Conservation (phyloP, 2,797 vertebrate genomes). For the Hoplostethus atlanticus region DNA sequence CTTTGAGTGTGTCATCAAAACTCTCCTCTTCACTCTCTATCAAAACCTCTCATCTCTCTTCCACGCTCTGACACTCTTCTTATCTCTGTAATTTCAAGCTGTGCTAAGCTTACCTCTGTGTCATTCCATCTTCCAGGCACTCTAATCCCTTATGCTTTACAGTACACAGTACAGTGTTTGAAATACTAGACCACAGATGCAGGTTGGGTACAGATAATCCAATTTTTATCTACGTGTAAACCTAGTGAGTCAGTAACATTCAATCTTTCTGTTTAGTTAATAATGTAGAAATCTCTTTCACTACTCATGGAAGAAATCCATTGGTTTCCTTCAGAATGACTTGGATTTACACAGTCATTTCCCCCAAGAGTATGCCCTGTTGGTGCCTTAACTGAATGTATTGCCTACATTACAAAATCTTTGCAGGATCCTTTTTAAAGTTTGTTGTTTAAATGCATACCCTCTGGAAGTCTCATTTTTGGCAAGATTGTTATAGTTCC, state of each 20-base stretch:
- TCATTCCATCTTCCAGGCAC: slow-evolving; percentile 14
- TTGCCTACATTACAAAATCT: too few species aligned
- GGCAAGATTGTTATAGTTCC: neutral
- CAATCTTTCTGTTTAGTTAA: neutral
- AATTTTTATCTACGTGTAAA: neutral
- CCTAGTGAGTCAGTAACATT: neutral
- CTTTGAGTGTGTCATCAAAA: slow-evolving; percentile 11
- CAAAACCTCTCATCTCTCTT: slow-evolving; percentile 6
- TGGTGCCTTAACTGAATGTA: too few species aligned
- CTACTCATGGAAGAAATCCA: too few species aligned
- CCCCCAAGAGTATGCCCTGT: too few species aligned
- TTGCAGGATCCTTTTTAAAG: too few species aligned
- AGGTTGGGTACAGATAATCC: slow-evolving; percentile 8
- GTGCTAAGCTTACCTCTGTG: neutral
- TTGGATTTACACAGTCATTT: too few species aligned
- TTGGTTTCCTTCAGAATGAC: too few species aligned
- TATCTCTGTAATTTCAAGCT: slow-evolving; percentile 13
- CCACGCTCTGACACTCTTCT: neutral
- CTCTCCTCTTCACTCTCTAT: slow-evolving; percentile 9
- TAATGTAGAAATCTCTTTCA: too few species aligned
- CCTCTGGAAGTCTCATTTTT: too few species aligned
- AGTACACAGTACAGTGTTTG: neutral
- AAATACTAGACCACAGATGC: slow-evolving; percentile 3
- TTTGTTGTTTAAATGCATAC: too few species aligned
- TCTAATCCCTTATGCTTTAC: neutral